phyloP scores from a whole-genome alignment of 2,797 vertebrate genomes.

The Lepus oiostolus region DNA sequence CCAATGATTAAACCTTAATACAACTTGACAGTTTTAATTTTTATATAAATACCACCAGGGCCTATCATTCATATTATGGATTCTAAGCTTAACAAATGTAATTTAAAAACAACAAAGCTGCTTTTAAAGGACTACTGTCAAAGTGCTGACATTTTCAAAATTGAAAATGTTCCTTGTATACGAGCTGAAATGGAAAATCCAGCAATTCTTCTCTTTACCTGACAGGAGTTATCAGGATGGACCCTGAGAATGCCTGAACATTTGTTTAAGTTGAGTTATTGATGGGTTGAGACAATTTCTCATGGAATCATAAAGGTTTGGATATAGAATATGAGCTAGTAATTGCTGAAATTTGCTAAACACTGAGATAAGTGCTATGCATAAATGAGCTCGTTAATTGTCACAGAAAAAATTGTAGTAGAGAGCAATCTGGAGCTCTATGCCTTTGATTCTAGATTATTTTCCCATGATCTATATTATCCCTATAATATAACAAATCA shows the following conservation, averaged over 20 bases:
- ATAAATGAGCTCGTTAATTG: neutral
- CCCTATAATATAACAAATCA: neutral
- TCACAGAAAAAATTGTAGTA: neutral
- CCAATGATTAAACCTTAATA: conserved; percentile 61
- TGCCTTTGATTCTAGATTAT: neutral
- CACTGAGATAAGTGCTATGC: neutral
- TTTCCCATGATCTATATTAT: neutral
- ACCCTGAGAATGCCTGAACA: neutral
- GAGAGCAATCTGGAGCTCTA: neutral
- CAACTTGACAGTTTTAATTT: conserved; percentile 80
- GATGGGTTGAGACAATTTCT: conserved; percentile 12
- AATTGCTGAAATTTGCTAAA: neutral
- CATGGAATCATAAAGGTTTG: conserved; percentile 26
- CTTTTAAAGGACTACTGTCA: conserved; percentile 71
- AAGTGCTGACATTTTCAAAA: conserved; percentile 74
- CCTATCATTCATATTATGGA: conserved; percentile 67
- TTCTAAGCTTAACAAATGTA: conserved; percentile 75
- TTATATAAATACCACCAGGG: conserved; percentile 73
- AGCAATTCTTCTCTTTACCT: conserved; percentile 56
- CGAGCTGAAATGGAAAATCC: conserved; percentile 42
- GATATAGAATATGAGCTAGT: neutral
- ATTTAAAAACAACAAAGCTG: conserved; percentile 78
- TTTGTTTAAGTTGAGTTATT: conserved; percentile 41
- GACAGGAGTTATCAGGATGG: conserved; percentile 58
- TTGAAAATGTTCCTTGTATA: conserved; percentile 52